These are phyloP conservation scores for Trididemnum clinides DNA, from an alignment of 23 tunicate genomes.

Conservation along the genomic window DNA sequence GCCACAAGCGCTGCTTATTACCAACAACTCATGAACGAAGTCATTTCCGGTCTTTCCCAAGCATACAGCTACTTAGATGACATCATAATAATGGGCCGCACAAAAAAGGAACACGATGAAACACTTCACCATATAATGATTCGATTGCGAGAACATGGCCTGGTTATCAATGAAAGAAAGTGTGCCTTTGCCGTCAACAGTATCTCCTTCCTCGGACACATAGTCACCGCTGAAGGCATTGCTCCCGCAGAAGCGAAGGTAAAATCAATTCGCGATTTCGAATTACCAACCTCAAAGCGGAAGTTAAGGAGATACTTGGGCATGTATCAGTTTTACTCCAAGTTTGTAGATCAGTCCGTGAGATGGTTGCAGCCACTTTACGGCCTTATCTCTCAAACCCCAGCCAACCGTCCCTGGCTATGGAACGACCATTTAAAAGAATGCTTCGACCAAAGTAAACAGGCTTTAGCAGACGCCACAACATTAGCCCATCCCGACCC, in stretches of 20 bases:
- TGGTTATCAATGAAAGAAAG: not conserved
- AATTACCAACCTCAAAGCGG: not conserved
- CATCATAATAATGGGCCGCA: not conserved
- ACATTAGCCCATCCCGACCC: not conserved
- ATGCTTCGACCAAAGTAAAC: not conserved
- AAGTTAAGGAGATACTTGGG: not conserved
- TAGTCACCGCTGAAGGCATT: not conserved
- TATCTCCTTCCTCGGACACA: not conserved
- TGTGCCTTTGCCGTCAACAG: not conserved
- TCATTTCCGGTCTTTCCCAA: not conserved
- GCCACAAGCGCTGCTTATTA: not conserved
- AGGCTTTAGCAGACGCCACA: not conserved
- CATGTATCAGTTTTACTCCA: not conserved
- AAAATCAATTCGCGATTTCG: not conserved
- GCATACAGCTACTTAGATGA: not conserved
- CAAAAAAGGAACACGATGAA: not conserved
- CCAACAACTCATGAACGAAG: constrained; percentile 5
- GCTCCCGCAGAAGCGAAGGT: not conserved
- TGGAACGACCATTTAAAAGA: not conserved
- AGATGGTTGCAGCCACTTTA: not conserved
- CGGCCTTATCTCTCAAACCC: not conserved
- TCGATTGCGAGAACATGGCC: not conserved
- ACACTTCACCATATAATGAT: not conserved
- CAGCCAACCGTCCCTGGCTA: not conserved
- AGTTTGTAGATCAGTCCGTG: not conserved